Conservation (phyloP, 2,888 invertebrate species). For the Laothoe populi region DNA sequence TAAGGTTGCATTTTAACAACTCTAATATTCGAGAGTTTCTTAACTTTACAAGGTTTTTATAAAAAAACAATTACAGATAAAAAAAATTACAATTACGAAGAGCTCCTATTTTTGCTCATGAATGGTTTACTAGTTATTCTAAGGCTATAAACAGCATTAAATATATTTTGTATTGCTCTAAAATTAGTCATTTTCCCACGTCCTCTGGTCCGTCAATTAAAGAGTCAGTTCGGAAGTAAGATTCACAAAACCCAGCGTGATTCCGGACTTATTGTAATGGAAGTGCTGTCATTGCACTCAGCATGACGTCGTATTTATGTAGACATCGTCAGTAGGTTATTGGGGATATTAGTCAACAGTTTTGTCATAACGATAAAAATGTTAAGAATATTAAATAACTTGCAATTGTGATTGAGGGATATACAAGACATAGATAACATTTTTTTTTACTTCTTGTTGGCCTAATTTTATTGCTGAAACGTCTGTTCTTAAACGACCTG, state of each 20-base stretch:
- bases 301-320: slow-evolving; percentile 29
- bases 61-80: too few species aligned
- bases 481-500: too few species aligned
- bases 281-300: slow-evolving; percentile 45
- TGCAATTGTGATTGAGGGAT: too few species aligned
- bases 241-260: slow-evolving; percentile 39
- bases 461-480: too few species aligned
- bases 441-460: too few species aligned
- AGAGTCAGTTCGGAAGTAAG: slow-evolving; percentile 57
- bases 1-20: too few species aligned
- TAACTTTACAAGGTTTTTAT: too few species aligned
- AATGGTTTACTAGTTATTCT: background rate
- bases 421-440: too few species aligned
- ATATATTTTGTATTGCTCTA: slow-evolving; percentile 24
- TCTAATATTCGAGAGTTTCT: too few species aligned
- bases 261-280: slow-evolving; percentile 47
- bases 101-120: too few species aligned
- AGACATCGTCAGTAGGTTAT: slow-evolving; percentile 16
- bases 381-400: too few species aligned
- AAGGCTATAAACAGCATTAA: background rate
- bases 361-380: slow-evolving; percentile 33
- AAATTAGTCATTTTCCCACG: slow-evolving; percentile 70
- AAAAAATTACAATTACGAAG: too few species aligned
- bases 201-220: slow-evolving; percentile 42
- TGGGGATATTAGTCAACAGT: slow-evolving; percentile 39